Evolutionary conservation across 1,140 invertebrate genomes (phyloP).

Genomic region (Drosophila dunni): DNA sequence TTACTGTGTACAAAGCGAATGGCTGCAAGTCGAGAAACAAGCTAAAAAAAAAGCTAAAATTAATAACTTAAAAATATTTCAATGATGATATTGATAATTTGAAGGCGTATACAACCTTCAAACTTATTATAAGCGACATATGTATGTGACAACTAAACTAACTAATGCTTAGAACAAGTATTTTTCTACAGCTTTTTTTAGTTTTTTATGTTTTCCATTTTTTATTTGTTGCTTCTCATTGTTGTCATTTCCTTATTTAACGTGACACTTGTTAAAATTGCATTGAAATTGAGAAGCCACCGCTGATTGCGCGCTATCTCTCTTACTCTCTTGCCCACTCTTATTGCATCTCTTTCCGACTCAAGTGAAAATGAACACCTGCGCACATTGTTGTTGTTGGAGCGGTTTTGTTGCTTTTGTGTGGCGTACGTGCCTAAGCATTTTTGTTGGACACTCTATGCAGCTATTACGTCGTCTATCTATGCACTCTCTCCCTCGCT

Average conservation of each 20-base stretch:
- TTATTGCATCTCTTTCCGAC: slow-evolving; percentile 1
- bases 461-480: slow-evolving; percentile 75
- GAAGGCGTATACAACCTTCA: background rate
- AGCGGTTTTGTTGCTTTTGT: slow-evolving; percentile 23
- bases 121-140: slow-evolving; percentile 4
- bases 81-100: slow-evolving; percentile 2
- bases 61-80: slow-evolving; percentile 8
- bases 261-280: slow-evolving; percentile 74
- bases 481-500: slow-evolving; percentile 49
- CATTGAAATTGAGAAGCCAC: slow-evolving; percentile 76
- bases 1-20: slow-evolving; percentile 4
- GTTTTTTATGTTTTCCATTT: background rate
- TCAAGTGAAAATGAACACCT: slow-evolving; percentile 72
- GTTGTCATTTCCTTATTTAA: slow-evolving; percentile 80
- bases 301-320: slow-evolving; percentile 26
- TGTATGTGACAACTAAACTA: slow-evolving; percentile 15
- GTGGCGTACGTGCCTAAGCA: slow-evolving; percentile 72
- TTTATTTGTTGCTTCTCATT: slow-evolving; percentile 27
- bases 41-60: slow-evolving; percentile 39
- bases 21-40: slow-evolving; percentile 42
- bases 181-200: slow-evolving; percentile 7
- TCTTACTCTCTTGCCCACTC: background rate
- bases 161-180: slow-evolving; percentile 30
- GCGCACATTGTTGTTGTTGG: slow-evolving; percentile 42
- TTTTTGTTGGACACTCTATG: slow-evolving; percentile 47